Base-by-base conservation (phyloP, 2,797 vertebrate species). In the Danio choprae region DNA sequence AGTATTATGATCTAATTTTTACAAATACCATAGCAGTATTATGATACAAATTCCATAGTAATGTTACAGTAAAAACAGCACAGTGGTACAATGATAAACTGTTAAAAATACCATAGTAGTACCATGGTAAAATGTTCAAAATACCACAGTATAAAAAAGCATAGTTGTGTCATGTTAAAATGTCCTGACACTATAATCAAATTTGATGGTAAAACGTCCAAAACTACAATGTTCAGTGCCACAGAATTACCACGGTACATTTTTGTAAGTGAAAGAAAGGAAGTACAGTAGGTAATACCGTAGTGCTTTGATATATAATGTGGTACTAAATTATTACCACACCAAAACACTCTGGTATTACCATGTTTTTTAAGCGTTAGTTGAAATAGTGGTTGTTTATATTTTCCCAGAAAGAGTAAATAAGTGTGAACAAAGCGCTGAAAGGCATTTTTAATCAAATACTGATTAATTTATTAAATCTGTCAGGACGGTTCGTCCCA, bases 401-500 rank as follows among this genome's bases (percentile, higher is more conserved):
- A 53, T 69, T 13, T 20, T 70, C 48, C 29, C 16, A 55, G 68
- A 70, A 16, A 3, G 15, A 11, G 41, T 36, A 55, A 7, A 60
- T 46, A 88, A 81, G 77, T 77, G 85, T 1, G 20, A 88, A 84
- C 85, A 89, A 86, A 89, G 74, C 87, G 74, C 58, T 85, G 15
- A 70, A 84, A 89, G 84, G 53, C 84, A 79, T 88, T 83, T 88
- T 88, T 87, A 88, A 87, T 90, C 88, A 87, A 89, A 87, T 91
- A 91, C 88, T 90, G 90, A 93, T 92, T 91, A 87, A 86, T 94
- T 94, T 94, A 94, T 94, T 95, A 88, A 91, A 92, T 93, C 90
- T 89, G 88, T 91, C 88, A 85, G 91, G 89, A 92, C 90, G 55
- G 81, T 75, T 67, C 82, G 90, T 91, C 90, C 91, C 85, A 90